phyloP scores from a whole-genome alignment of 2,888 invertebrate genomes.

The Altica lythri region DNA sequence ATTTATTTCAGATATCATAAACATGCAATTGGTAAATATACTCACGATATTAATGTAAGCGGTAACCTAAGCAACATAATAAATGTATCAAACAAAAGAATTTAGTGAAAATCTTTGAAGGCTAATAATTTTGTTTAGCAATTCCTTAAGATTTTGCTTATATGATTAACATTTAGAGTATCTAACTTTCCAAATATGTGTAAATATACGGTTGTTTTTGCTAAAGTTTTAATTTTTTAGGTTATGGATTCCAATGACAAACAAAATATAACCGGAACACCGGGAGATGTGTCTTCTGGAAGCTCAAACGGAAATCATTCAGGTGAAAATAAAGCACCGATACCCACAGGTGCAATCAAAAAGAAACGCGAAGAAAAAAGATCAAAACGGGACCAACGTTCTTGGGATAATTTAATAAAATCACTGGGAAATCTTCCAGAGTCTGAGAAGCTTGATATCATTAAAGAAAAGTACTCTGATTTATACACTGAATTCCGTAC shows the following conservation, averaged over 20 bases:
- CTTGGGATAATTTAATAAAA: conserved; percentile 70
- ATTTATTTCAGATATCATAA: background rate
- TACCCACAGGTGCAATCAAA: conserved; percentile 21
- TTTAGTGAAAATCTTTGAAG: background rate
- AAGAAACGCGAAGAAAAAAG: conserved; percentile 39
- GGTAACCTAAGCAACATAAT: conserved; percentile 10
- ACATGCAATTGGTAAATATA: background rate
- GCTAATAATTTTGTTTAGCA: too few species aligned
- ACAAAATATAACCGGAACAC: background rate
- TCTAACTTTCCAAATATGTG: too few species aligned
- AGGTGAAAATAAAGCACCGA: background rate
- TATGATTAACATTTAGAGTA: too few species aligned
- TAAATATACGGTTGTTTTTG: background rate
- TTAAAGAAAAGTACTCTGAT: conserved; percentile 79
- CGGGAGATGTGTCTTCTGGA: background rate
- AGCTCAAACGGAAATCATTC: background rate
- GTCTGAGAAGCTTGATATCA: conserved; percentile 71
- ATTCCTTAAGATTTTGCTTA: too few species aligned
- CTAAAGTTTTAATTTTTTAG: background rate
- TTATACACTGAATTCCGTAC: conserved; percentile 72
- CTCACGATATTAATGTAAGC: conserved; percentile 4
- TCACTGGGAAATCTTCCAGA: conserved; percentile 62
- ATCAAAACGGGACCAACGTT: conserved; percentile 59
- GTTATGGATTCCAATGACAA: conserved; percentile 5
- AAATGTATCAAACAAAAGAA: conserved; percentile 5